A percentile compares a stretch with the other conserved stretches of the same genome.
phyloP scores from a whole-genome alignment of 2,888 invertebrate genomes.

The Pseudolycoriella hygida region DNA sequence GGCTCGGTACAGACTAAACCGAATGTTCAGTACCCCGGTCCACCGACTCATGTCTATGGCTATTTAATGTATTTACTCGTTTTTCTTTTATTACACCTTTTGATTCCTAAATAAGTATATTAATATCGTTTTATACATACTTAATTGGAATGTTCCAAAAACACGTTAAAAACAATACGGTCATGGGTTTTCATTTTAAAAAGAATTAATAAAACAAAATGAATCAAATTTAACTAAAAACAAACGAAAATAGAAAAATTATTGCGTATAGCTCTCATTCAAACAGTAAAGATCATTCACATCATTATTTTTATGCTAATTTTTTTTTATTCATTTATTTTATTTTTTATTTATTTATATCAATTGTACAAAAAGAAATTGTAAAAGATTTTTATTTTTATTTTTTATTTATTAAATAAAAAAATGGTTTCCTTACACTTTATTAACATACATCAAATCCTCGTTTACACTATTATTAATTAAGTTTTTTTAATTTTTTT shows the following conservation, averaged over 20 bases:
- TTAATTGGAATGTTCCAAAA: background rate
- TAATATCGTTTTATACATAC: background rate
- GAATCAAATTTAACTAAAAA: background rate
- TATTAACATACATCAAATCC: slow-evolving; percentile 1
- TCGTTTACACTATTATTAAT: background rate
- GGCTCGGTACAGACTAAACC: too few species aligned
- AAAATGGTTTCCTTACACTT: background rate
- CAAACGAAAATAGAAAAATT: background rate
- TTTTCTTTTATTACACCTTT: background rate
- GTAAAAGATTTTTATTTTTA: slow-evolving; percentile 1
- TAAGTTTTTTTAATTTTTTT: background rate
- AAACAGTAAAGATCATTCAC: background rate
- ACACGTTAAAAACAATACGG: background rate
- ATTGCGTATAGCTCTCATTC: background rate
- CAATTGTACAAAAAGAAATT: background rate
- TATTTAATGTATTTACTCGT: too few species aligned
- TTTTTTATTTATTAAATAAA: slow-evolving; percentile 1
- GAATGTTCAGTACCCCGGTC: too few species aligned
- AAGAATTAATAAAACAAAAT: background rate
- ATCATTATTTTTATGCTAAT: background rate
- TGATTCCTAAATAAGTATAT: background rate
- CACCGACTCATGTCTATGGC: too few species aligned
- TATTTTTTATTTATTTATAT: background rate
- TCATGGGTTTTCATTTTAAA: background rate
- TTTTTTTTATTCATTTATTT: background rate